Conservation (phyloP, 2,113 vertebrate genomes). For the Tachysurus vachellii region DNA sequence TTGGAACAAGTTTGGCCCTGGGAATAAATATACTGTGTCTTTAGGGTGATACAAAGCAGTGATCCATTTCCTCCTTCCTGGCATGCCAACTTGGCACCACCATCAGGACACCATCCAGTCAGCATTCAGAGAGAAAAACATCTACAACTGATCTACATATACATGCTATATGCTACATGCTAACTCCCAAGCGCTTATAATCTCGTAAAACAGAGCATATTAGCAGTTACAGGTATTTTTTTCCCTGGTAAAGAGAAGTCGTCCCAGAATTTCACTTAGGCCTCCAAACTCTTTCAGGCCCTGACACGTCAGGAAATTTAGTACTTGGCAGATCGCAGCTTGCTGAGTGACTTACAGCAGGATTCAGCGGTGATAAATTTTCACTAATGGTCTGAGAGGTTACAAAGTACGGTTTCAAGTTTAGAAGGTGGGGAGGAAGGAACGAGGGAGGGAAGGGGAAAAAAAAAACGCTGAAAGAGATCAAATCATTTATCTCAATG, state of each 20-base stretch:
- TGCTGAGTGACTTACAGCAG: conserved; percentile 71
- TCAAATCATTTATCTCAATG: conserved; percentile 39
- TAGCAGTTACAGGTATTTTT: conserved; percentile 27
- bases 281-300: conserved; percentile 53
- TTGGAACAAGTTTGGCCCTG: conserved; percentile 39
- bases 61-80: conserved; percentile 57
- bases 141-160: neutral
- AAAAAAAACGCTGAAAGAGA: conserved; percentile 30
- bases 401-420: conserved; percentile 59
- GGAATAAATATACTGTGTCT: conserved; percentile 48
- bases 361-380: conserved; percentile 68
- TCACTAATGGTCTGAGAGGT: conserved; percentile 70
- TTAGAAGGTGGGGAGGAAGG: conserved; percentile 6
- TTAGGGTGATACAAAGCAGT: conserved; percentile 51
- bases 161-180: conserved; percentile 14
- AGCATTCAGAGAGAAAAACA: conserved; percentile 12
- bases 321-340: conserved; percentile 66
- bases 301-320: conserved; percentile 62
- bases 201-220: conserved; percentile 34
- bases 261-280: conserved; percentile 48
- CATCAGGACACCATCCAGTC: conserved; percentile 15
- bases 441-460: neutral
- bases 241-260: conserved; percentile 51
- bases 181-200: conserved; percentile 7
- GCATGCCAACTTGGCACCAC: conserved; percentile 46